A percentile compares a stretch with the other conserved stretches of the same genome.
phyloP scores from a whole-genome alignment of 1,140 invertebrate species.

The Eriosoma lanigerum region DNA sequence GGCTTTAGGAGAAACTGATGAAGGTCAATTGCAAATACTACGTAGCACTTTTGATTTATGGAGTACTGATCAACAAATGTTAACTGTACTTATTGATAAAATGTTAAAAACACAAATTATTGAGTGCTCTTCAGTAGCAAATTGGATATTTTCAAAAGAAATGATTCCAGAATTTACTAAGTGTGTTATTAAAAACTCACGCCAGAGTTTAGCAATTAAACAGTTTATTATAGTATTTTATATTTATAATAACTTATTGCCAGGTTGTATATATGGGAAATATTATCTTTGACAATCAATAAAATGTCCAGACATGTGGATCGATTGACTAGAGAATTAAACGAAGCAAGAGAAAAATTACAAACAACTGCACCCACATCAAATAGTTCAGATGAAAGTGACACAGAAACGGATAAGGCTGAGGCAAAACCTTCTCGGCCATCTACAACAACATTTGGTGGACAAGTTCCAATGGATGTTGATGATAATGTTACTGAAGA shows the following conservation, averaged over 20 bases:
- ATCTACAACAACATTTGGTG: conserved; percentile 27
- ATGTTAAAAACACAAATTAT: conserved; percentile 96
- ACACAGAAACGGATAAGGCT: conserved; percentile 61
- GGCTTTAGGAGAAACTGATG: conserved; percentile 88
- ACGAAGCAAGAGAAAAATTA: conserved; percentile 82
- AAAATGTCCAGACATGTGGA: conserved; percentile 96
- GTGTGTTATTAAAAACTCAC: conserved; percentile 62
- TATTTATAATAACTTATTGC: conserved; percentile 49
- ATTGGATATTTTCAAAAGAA: conserved; percentile 98
- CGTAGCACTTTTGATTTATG: conserved; percentile 92
- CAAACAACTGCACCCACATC: conserved; percentile 76
- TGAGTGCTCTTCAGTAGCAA: conserved; percentile 93
- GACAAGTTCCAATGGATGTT: conserved; percentile 55
- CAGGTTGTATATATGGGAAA: conserved; percentile 94
- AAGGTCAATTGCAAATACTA: conserved; percentile 92
- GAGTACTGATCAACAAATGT: conserved; percentile 95
- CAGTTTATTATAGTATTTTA: conserved; percentile 7
- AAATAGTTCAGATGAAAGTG: conserved; percentile 69
- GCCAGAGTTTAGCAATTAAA: conserved; percentile 12
- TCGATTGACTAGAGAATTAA: conserved; percentile 80
- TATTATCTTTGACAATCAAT: conserved; percentile 90
- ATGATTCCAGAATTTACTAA: conserved; percentile 93
- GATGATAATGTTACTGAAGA: conserved; percentile 82
- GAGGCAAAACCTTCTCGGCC: conserved; percentile 21
- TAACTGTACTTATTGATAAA: conserved; percentile 94